Evolutionary conservation across 1,140 invertebrate genomes (phyloP).

Genomic region (Adelges cooleyi): DNA sequence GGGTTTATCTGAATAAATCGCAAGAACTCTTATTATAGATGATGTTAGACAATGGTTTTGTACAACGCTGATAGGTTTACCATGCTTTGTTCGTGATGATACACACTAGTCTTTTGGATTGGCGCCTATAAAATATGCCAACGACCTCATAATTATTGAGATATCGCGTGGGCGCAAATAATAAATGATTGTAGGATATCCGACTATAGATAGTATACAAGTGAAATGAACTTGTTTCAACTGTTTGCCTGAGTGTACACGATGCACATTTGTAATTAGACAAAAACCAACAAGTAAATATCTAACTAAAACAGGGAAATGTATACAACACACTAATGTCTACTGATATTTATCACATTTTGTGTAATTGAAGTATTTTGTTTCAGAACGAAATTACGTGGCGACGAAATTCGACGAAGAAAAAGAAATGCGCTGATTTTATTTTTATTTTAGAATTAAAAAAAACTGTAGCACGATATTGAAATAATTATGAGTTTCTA

Average conservation of each 20-base stretch:
- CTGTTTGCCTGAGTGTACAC: neutral
- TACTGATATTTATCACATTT: no score
- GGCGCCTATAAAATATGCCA: no score
- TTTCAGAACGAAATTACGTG: conserved; percentile 18
- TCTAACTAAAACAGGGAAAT: neutral
- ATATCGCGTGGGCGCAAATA: no score
- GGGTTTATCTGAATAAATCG: no score
- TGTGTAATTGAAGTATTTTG: no score
- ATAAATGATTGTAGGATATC: neutral
- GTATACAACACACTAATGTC: neutral
- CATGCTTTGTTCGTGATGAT: no score
- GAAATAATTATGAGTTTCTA: neutral
- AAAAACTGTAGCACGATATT: conserved; percentile 1
- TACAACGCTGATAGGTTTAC: no score
- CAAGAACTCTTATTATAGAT: no score
- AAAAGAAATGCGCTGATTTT: conserved; percentile 13
- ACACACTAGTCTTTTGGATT: no score
- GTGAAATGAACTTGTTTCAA: neutral
- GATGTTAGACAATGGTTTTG: no score
- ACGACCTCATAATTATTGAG: no score
- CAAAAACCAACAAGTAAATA: no score
- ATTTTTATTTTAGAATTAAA: neutral
- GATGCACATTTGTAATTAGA: neutral
- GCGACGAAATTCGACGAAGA: conserved; percentile 9
- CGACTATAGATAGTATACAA: neutral